These are phyloP conservation scores for Linyphia triangularis DNA, from an alignment of 2,888 invertebrate genomes.

Conservation along the genomic window DNA sequence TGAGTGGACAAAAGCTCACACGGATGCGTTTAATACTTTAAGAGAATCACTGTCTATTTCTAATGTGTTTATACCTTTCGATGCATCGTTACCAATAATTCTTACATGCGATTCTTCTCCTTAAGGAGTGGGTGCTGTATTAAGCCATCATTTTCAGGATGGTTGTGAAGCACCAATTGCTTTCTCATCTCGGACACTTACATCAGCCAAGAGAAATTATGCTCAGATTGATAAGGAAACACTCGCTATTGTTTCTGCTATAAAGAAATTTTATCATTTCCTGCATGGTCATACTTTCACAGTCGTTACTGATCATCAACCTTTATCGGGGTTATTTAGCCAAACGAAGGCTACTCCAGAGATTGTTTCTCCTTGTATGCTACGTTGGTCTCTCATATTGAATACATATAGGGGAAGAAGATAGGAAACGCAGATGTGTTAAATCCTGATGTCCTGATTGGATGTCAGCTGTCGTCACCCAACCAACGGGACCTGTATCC, in stretches of 20 bases:
- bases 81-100: slow-evolving; percentile 56
- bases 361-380: slow-evolving; percentile 35
- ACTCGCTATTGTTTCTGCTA: slow-evolving; percentile 72
- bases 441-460: background rate
- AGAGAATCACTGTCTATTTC: slow-evolving; percentile 26
- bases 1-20: slow-evolving; percentile 30
- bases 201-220: slow-evolving; percentile 75
- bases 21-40: slow-evolving; percentile 31
- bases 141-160: slow-evolving; percentile 69
- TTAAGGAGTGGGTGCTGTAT: slow-evolving; percentile 76
- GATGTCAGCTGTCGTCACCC: slow-evolving; percentile 6
- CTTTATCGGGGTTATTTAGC: slow-evolving; percentile 44
- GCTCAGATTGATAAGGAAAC: slow-evolving; percentile 75
- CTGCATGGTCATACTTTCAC: slow-evolving; percentile 75
- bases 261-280: slow-evolving; percentile 77
- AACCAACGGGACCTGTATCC: slow-evolving; percentile 19
- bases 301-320: slow-evolving; percentile 75
- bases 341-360: background rate
- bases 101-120: slow-evolving; percentile 76
- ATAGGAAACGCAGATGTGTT: slow-evolving; percentile 39
- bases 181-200: slow-evolving; percentile 76
- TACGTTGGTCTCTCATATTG: slow-evolving; percentile 45
- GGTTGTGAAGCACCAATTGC: slow-evolving; percentile 74
- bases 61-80: slow-evolving; percentile 64
- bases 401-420: slow-evolving; percentile 20